Base-by-base conservation (phyloP, 2,113 vertebrate species). In the Pelobates fuscus region DNA sequence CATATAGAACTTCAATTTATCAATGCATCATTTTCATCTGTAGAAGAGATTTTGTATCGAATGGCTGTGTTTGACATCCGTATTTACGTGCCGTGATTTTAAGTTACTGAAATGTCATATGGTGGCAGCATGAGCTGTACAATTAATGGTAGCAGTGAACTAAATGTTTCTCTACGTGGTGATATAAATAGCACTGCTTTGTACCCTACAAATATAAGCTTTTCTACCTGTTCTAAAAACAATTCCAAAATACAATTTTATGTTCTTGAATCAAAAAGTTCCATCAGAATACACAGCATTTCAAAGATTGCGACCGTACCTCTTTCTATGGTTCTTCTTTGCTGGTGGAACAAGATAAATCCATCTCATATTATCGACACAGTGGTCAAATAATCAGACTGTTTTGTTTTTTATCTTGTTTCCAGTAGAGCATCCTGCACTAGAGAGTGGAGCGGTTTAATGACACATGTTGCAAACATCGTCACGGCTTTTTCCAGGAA, bases 121-220 rank as follows among this genome's bases (percentile, higher is more conserved):
- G 41, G 26, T 23, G 59, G 58, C 37, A 71, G 69, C 69, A 71
- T 71, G 69, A 71, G 17, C 18, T 29, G 61, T 58, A 61, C 57
- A 26, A 60, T 29, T 62, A 61, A 8, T 46, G 57, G 58, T 71
- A 18, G 2, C 52, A 57, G 32, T 58, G 67, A 23, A 25, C 26
- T 57, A 41, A 49, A 23, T 69, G 67, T 57, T 54, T 2, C 44
- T 69, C 20, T 69, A 37, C 26, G 29, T 24, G 41, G 68, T 24
- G 55, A 30, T 27, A 43, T 70, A 24, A 61, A 12, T 60, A 57
- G 23, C 44, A 61, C 69, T 20, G n/a, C 26, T 61, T 30, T 17
- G 59, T 29, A 17, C 15, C 14, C 30, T 11, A 57, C 27, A 54
- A 15, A 32, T 41, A 20, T 27, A 44, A 29, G 24, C 32, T 27